Percentiles rank a stretch among this genome's conserved stretches.
Evolutionary conservation across 2,797 vertebrate species (phyloP).

Genomic region (Pachyuromys duprasi): DNA sequence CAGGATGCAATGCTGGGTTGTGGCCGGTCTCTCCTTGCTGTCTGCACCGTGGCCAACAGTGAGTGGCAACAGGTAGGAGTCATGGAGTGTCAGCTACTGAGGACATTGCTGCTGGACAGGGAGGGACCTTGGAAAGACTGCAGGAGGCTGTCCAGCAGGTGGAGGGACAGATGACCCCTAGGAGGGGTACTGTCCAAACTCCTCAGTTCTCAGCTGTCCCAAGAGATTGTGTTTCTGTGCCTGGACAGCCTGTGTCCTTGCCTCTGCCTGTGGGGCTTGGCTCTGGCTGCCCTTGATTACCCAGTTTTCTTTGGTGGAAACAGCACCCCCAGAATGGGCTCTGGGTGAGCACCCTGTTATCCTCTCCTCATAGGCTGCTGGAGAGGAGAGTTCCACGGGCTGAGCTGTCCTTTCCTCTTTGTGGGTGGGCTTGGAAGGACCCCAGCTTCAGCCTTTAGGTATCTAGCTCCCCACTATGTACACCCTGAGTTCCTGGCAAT

Average conservation of each 20-base stretch:
- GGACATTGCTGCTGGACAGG: background rate
- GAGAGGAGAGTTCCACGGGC: background rate
- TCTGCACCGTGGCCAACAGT: background rate
- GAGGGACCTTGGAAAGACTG: background rate
- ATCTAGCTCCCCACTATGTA: background rate
- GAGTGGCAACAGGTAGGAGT: background rate
- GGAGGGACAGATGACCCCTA: background rate
- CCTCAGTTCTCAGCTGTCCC: background rate
- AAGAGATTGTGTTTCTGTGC: background rate
- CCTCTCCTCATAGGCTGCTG: too few species aligned
- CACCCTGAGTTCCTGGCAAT: background rate
- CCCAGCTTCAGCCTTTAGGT: background rate
- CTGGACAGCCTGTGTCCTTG: background rate
- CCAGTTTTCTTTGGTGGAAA: background rate
- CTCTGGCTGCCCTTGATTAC: background rate
- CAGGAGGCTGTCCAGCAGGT: background rate
- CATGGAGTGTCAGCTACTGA: background rate
- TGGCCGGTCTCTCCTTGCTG: rapidly evolving
- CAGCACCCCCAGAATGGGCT: too few species aligned
- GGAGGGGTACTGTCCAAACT: too few species aligned
- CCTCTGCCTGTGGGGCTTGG: background rate
- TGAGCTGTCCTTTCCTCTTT: too few species aligned
- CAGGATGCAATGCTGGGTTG: background rate
- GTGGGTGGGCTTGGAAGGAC: too few species aligned
- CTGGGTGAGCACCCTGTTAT: too few species aligned